These are phyloP conservation scores for Cariama cristata DNA, from an alignment of 2,113 vertebrate genomes.

Conservation along the genomic window DNA sequence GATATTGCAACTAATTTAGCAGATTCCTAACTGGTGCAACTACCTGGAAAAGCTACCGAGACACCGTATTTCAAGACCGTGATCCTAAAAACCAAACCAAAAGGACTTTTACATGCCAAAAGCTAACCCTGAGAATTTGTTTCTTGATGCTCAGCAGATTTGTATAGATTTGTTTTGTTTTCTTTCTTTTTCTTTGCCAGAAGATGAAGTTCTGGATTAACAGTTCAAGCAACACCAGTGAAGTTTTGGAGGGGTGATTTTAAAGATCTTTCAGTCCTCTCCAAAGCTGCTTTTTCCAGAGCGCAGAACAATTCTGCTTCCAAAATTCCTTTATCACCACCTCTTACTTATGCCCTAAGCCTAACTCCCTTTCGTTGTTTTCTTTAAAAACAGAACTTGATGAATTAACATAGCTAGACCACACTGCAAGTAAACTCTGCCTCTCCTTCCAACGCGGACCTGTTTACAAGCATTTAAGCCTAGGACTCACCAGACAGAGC, in stretches of 20 bases:
- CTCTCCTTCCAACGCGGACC: conserved; percentile 49
- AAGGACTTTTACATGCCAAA: neutral
- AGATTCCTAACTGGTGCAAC: conserved; percentile 9
- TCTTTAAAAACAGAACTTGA: conserved; percentile 9
- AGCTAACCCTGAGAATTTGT: neutral
- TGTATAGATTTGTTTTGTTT: neutral
- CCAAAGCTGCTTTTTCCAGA: conserved; percentile 17
- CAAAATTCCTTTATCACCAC: conserved; percentile 36
- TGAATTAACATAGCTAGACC: conserved; percentile 47
- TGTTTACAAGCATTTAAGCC: conserved; percentile 38
- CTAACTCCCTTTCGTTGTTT: neutral
- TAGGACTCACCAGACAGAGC: conserved; percentile 74
- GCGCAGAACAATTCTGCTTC: conserved; percentile 1
- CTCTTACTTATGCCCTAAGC: conserved; percentile 20
- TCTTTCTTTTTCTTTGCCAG: neutral
- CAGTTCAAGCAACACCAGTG: conserved; percentile 23
- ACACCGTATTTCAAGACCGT: neutral
- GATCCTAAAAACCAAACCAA: neutral
- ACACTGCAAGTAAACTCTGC: conserved; percentile 15
- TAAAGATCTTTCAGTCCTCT: conserved; percentile 13
- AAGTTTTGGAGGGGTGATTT: neutral
- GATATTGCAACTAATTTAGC: conserved; percentile 52
- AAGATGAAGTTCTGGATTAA: conserved; percentile 17
- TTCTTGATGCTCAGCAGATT: neutral
- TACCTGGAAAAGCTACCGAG: conserved; percentile 38